Evolutionary conservation across 1,140 invertebrate species (phyloP).

Genomic region (Lasaia peninsularis): DNA sequence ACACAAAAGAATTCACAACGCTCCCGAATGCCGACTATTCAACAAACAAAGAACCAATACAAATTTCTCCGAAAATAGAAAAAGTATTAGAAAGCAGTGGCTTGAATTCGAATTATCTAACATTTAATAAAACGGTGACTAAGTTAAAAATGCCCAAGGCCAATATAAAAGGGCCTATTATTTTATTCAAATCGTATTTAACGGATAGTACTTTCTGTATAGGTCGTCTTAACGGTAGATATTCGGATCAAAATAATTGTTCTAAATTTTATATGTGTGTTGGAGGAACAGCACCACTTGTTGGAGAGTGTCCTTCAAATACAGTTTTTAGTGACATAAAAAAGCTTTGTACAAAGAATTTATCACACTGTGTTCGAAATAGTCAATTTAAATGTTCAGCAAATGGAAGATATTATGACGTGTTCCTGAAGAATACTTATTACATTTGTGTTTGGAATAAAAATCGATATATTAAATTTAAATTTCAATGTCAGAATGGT

Average conservation of each 20-base stretch:
- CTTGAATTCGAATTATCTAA: background rate
- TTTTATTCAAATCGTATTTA: slow-evolving; percentile 11
- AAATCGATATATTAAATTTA: slow-evolving; percentile 43
- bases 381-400: slow-evolving; percentile 52
- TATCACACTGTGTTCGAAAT: slow-evolving; percentile 59
- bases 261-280: slow-evolving; percentile 63
- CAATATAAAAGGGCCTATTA: background rate
- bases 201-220: slow-evolving; percentile 22
- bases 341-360: slow-evolving; percentile 63
- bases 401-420: slow-evolving; percentile 50
- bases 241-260: slow-evolving; percentile 51
- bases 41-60: background rate
- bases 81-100: background rate
- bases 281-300: slow-evolving; percentile 36
- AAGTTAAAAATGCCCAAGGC: background rate
- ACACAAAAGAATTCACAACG: background rate
- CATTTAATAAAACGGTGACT: background rate
- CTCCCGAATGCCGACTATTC: background rate
- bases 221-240: slow-evolving; percentile 44
- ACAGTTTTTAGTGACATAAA: slow-evolving; percentile 61
- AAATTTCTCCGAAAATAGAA: background rate
- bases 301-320: slow-evolving; percentile 45
- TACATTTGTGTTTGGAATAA: slow-evolving; percentile 55
- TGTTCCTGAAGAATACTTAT: slow-evolving; percentile 46
- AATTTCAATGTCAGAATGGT: slow-evolving; percentile 53